phyloP scores from a whole-genome alignment of 1,140 invertebrate genomes.

The Eriosoma lanigerum region DNA sequence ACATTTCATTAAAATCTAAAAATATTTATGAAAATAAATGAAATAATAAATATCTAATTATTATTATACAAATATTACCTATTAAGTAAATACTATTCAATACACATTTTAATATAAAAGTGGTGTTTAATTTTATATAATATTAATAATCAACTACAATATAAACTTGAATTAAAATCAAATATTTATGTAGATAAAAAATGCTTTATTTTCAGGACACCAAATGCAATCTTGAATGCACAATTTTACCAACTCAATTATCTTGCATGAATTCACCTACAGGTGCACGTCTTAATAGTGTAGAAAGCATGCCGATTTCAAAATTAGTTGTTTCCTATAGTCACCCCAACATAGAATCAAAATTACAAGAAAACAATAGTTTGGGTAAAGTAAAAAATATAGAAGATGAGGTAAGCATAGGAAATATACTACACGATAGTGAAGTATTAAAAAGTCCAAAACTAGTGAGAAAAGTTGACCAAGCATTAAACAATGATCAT shows the following conservation, averaged over 20 bases:
- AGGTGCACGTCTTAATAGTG: not conserved
- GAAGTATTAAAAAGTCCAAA: slow-evolving; percentile 31
- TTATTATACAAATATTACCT: no score
- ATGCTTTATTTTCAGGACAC: slow-evolving; percentile 48
- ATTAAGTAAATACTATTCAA: no score
- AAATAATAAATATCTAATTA: no score
- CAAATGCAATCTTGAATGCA: slow-evolving; percentile 11
- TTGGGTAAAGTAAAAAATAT: not conserved
- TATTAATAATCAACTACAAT: not conserved
- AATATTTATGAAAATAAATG: no score
- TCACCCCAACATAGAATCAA: not conserved
- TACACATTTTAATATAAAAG: no score
- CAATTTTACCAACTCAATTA: slow-evolving; percentile 11
- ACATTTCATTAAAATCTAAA: no score
- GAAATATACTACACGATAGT: not conserved
- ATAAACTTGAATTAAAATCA: not conserved
- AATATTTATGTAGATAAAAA: slow-evolving; percentile 7
- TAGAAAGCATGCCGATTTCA: slow-evolving; percentile 13
- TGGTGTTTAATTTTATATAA: no score
- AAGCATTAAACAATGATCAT: not conserved
- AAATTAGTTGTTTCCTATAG: not conserved
- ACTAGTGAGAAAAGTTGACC: slow-evolving; percentile 9
- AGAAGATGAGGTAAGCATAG: not conserved
- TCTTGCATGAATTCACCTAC: slow-evolving; percentile 37
- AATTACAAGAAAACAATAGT: not conserved